A percentile compares a stretch with the other conserved stretches of the same genome.
These are phyloP conservation scores for Ia io DNA, from an alignment of 2,113 vertebrate species.

Conservation along the genomic window DNA sequence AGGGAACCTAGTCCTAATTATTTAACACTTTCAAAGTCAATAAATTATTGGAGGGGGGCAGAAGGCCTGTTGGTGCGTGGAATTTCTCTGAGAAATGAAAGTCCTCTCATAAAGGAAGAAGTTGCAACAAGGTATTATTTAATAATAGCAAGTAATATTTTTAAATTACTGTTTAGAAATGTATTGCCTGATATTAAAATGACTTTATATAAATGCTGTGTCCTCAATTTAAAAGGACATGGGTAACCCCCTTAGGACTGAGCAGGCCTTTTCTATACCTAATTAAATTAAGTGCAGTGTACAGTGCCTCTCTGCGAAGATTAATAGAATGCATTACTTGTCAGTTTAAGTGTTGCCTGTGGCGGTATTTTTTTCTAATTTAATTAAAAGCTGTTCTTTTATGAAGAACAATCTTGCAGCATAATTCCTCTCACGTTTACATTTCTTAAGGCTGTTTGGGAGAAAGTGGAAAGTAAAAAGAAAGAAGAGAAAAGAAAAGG, in stretches of 20 bases:
- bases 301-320: slow-evolving; percentile 69
- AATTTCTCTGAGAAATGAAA: slow-evolving; percentile 67
- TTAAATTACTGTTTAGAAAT: slow-evolving; percentile 71
- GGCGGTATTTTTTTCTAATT: slow-evolving; percentile 66
- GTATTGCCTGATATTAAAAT: slow-evolving; percentile 74
- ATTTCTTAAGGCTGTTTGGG: slow-evolving; percentile 65
- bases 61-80: slow-evolving; percentile 54
- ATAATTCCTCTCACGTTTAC: slow-evolving; percentile 69
- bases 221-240: slow-evolving; percentile 77
- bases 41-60: slow-evolving; percentile 67
- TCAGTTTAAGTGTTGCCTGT: slow-evolving; percentile 76
- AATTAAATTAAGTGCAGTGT: slow-evolving; percentile 79
- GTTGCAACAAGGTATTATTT: slow-evolving; percentile 59
- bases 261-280: slow-evolving; percentile 67
- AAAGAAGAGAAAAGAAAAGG: not conserved
- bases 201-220: slow-evolving; percentile 68
- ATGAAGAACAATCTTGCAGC: slow-evolving; percentile 73
- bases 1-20: slow-evolving; percentile 68
- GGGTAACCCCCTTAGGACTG: slow-evolving; percentile 72
- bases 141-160: slow-evolving; percentile 75
- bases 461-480: slow-evolving; percentile 35
- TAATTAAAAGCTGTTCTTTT: slow-evolving; percentile 81
- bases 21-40: slow-evolving; percentile 76
- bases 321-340: slow-evolving; percentile 71
- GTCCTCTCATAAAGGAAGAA: slow-evolving; percentile 30